These are phyloP conservation scores for Mimachlamys varia DNA, from an alignment of 2,888 invertebrate species.

Conservation along the genomic window DNA sequence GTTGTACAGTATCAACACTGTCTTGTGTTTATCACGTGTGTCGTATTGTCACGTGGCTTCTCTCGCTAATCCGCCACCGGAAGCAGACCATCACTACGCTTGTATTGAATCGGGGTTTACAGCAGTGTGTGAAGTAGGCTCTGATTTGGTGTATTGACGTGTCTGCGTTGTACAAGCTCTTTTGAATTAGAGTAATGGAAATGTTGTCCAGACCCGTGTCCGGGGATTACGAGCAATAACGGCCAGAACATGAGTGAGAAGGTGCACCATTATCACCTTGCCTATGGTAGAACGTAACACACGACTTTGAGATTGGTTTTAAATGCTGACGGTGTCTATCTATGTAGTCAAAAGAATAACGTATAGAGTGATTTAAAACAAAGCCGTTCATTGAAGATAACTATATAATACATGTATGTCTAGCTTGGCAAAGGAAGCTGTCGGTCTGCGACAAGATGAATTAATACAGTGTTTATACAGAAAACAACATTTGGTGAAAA, in stretches of 20 bases:
- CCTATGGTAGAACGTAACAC: too few species aligned
- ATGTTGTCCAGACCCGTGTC: neutral
- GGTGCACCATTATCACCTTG: neutral
- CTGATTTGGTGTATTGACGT: constrained; percentile 26
- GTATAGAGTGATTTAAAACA: too few species aligned
- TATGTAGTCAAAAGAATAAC: too few species aligned
- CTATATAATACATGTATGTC: too few species aligned
- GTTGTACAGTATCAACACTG: neutral
- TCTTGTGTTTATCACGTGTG: neutral
- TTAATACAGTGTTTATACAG: too few species aligned
- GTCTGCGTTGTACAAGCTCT: constrained; percentile 14
- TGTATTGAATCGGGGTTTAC: neutral
- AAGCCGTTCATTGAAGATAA: too few species aligned
- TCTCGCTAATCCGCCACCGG: neutral
- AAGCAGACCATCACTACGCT: constrained; percentile 17
- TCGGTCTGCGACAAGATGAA: too few species aligned
- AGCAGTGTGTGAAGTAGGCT: neutral
- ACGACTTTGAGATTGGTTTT: too few species aligned
- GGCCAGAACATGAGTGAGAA: neutral
- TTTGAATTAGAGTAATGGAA: constrained; percentile 25
- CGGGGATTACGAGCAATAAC: neutral
- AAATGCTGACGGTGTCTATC: too few species aligned
- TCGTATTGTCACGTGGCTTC: neutral
- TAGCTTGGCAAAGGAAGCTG: too few species aligned
- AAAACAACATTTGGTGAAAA: too few species aligned